Evolutionary conservation across 2,113 vertebrate genomes (phyloP).

Genomic region (Rhinopithecus roxellana): DNA sequence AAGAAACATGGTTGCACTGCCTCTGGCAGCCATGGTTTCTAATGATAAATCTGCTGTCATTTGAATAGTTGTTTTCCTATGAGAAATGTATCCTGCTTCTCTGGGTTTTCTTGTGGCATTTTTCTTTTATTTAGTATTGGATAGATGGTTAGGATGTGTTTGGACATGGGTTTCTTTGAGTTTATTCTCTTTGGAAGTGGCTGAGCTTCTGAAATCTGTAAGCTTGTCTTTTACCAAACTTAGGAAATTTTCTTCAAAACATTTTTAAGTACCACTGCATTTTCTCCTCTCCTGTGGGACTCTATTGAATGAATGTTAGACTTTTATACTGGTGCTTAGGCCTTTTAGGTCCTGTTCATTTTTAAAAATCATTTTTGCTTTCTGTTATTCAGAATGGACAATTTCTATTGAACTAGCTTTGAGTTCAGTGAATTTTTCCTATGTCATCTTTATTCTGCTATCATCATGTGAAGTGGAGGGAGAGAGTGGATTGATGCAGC

Average conservation of each 20-base stretch:
- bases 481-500: no score
- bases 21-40: not conserved
- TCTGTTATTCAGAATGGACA: not conserved
- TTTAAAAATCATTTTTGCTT: not conserved
- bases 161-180: not conserved
- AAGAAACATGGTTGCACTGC: not conserved
- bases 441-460: not conserved
- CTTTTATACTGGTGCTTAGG: not conserved
- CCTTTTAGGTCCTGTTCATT: not conserved
- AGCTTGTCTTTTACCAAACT: not conserved
- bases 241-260: no score
- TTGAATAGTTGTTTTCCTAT: not conserved
- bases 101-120: not conserved
- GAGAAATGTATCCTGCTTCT: not conserved
- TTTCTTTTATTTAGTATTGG: not conserved
- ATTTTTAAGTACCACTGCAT: no score
- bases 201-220: not conserved
- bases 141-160: not conserved
- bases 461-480: not conserved
- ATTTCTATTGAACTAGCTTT: not conserved
- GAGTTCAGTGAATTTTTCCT: not conserved
- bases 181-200: not conserved
- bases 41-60: not conserved
- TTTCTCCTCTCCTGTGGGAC: not conserved
- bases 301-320: not conserved